phyloP scores from a whole-genome alignment of 2,113 vertebrate species.

The Paratilapia polleni region DNA sequence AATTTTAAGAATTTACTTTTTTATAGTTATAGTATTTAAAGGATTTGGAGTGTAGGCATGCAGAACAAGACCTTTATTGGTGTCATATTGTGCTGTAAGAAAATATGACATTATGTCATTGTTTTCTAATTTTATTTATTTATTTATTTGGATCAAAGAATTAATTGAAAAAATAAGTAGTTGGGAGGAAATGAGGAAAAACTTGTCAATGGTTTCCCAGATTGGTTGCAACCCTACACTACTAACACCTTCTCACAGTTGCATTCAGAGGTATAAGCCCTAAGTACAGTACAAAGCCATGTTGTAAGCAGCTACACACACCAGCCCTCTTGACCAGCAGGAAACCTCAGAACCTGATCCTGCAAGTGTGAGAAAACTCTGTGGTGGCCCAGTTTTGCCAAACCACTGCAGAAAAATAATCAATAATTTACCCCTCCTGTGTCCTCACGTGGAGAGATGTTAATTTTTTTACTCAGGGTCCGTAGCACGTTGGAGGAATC shows the following conservation, averaged over 20 bases:
- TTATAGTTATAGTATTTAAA: no score
- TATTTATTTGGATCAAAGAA: no score
- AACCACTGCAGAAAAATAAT: constrained; percentile 39
- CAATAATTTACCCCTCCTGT: constrained; percentile 49
- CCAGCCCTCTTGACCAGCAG: neutral
- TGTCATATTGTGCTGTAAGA: no score
- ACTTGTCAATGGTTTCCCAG: neutral
- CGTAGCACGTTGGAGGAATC: constrained; percentile 25
- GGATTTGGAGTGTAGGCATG: no score
- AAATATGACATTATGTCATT: no score
- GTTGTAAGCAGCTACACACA: neutral
- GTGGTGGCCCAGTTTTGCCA: constrained; percentile 27
- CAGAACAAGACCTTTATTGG: no score
- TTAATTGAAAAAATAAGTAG: no score
- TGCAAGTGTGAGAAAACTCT: constrained; percentile 6
- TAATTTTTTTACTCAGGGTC: constrained; percentile 4
- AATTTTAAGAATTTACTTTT: neutral
- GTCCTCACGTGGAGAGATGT: constrained; percentile 11
- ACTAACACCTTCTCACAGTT: neutral
- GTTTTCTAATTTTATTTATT: no score
- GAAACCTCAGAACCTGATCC: neutral
- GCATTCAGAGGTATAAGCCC: neutral
- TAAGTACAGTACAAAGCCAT: neutral
- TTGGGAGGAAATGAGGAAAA: no score
- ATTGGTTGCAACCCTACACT: neutral